Evolutionary conservation across 2,888 invertebrate genomes (phyloP).

Genomic region (Lycaena phlaeas): DNA sequence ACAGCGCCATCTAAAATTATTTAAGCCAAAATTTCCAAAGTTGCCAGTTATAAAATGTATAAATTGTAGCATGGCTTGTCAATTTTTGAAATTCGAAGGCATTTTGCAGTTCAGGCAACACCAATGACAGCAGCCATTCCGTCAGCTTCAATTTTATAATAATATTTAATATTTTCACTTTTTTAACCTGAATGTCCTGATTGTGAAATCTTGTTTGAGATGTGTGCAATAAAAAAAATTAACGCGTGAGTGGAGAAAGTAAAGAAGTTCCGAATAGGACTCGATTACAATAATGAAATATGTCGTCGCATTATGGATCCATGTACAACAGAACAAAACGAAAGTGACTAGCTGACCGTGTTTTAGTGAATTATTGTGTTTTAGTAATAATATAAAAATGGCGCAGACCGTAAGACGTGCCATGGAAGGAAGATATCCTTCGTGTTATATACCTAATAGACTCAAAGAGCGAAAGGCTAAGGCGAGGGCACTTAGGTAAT

Average conservation of each 20-base stretch:
- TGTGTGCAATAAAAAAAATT: slow-evolving; percentile 3
- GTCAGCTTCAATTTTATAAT: slow-evolving; percentile 24
- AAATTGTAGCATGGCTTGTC: no score
- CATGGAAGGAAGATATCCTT: slow-evolving; percentile 82
- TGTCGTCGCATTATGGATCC: slow-evolving; percentile 55
- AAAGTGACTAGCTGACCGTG: slow-evolving; percentile 64
- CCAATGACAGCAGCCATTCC: slow-evolving; percentile 26
- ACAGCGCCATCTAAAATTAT: no score
- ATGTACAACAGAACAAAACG: slow-evolving; percentile 67
- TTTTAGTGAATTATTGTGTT: slow-evolving; percentile 9
- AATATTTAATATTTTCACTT: neutral
- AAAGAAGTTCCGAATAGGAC: slow-evolving; percentile 16
- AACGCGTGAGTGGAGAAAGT: neutral
- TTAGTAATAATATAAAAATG: slow-evolving; percentile 63
- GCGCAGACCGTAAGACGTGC: slow-evolving; percentile 80
- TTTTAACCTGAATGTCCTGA: slow-evolving; percentile 1
- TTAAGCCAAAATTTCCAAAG: no score
- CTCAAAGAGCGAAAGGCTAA: slow-evolving; percentile 82
- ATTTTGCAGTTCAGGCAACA: no score
- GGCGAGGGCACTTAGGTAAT: slow-evolving; percentile 72
- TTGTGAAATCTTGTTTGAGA: slow-evolving; percentile 2
- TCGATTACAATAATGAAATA: slow-evolving; percentile 39
- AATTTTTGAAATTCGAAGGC: no score
- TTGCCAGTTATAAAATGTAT: no score
- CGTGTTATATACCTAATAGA: slow-evolving; percentile 81